Evolutionary conservation across 2,797 vertebrate genomes (phyloP), one percentile per base, ranked within the genome.

Genomic region (Typhlichthys eigenmanni): DNA sequence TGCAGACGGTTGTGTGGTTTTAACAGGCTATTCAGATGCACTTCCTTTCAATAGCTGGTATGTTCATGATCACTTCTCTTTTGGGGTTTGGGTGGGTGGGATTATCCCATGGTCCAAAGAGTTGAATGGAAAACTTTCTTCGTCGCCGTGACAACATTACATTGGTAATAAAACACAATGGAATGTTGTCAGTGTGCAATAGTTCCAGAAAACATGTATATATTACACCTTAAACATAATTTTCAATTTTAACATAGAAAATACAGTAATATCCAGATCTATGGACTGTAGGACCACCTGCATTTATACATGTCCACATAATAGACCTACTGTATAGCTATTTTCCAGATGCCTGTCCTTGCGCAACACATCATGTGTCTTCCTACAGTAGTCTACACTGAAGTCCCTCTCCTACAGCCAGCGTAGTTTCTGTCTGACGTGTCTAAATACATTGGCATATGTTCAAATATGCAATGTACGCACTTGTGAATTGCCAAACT

Each of bases 321-420:
- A 48, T 49, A 51, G 53, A 58, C 47, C 64, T 51, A 47, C 58
- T 53, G 76, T 48, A 58, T 59, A 76, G 68, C 64, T 69, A 60
- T 84, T 83, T 76, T 53, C 69, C 85, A 88, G 78, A 81, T 74
- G 71, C 38, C 29, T 43, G 56, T 17, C 68, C 57, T 87, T 88
- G 76, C 63, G 60, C 76, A 87, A 86, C 57, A 9, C 47, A 45
- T 72, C 49, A 60, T 49, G 68, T 75, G 62, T 51, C 59, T 66
- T 13, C 47, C 5, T 8, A n/a, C 19, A 54, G 61, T 34, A 64
- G 54, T 58, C 24, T 54, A 61, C 75, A 60, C 84, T 68, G 64
- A 78, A 80, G 80, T 62, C 68, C 67, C 84, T 82, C 79, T 86
- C 85, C 84, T 86, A 43, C 65, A 58, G 64, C 70, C 47, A 61